Conservation (phyloP, 2,888 invertebrate species). For the Ctenicera cuprea region DNA sequence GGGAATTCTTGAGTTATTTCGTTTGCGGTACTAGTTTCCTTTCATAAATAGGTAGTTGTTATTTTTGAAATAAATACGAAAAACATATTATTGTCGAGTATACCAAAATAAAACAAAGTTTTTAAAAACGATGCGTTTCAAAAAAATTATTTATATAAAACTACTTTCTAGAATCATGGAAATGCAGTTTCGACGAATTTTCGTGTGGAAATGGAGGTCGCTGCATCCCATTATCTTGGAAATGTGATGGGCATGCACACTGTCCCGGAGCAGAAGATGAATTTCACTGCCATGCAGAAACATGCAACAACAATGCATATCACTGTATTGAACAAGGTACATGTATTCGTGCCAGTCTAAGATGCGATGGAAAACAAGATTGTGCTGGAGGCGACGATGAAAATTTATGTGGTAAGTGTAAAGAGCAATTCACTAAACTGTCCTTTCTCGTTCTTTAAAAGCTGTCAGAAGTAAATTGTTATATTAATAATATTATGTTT, state of each 20-base stretch:
- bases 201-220: conserved; percentile 71
- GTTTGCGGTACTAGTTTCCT: too few species aligned
- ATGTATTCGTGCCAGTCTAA: conserved; percentile 77
- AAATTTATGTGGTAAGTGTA: conserved; percentile 72
- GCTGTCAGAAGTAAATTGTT: too few species aligned
- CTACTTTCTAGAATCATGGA: conserved; percentile 65
- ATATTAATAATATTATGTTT: too few species aligned
- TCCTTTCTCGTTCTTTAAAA: too few species aligned
- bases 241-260: conserved; percentile 77
- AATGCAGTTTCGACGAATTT: conserved; percentile 76
- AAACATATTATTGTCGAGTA: too few species aligned
- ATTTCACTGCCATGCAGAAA: conserved; percentile 72
- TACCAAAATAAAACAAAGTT: too few species aligned
- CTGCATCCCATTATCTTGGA: conserved; percentile 77
- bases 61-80: too few species aligned
- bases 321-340: conserved; percentile 76
- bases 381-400: conserved; percentile 78
- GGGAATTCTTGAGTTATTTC: too few species aligned
- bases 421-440: background rate
- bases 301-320: conserved; percentile 75
- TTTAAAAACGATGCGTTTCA: too few species aligned
- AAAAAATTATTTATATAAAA: too few species aligned
- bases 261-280: conserved; percentile 77
- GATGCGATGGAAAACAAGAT: conserved; percentile 77
- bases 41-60: too few species aligned